Conservation (phyloP, 2,888 invertebrate species). For the Eristalis pertinax region DNA sequence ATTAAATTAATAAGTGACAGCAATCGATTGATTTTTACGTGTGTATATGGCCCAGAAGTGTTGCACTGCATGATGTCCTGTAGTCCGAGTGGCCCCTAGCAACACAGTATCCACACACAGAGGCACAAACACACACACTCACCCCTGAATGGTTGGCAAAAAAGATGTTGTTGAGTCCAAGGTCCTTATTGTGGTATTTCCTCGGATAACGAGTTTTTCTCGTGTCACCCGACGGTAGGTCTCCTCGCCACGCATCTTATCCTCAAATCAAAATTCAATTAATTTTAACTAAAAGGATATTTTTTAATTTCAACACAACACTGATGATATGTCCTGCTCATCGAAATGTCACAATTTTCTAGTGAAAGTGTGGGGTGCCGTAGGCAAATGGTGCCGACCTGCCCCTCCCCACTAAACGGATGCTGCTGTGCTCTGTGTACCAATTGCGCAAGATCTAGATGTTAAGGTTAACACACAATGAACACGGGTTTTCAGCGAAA, state of each 20-base stretch:
- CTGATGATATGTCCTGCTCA: background rate
- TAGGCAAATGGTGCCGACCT: background rate
- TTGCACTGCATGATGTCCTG: slow-evolving; percentile 4
- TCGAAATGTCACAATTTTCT: slow-evolving; percentile 33
- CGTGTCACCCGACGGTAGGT: slow-evolving; percentile 81
- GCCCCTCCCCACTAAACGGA: slow-evolving; percentile 15
- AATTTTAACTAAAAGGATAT: slow-evolving; percentile 17
- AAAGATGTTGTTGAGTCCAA: slow-evolving; percentile 81
- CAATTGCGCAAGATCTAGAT: slow-evolving; percentile 63
- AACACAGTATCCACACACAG: background rate
- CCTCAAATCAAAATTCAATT: slow-evolving; percentile 26
- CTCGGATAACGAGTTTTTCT: slow-evolving; percentile 80
- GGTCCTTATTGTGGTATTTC: slow-evolving; percentile 81
- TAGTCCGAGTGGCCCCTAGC: background rate
- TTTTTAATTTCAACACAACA: slow-evolving; percentile 15
- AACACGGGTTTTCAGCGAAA: background rate
- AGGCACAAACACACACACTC: slow-evolving; percentile 75
- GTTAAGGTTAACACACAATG: slow-evolving; percentile 54
- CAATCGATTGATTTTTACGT: background rate
- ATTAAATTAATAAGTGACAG: background rate
- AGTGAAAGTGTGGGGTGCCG: background rate
- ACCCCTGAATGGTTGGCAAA: slow-evolving; percentile 79
- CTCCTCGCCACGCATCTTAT: slow-evolving; percentile 80
- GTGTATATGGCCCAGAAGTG: slow-evolving; percentile 1
- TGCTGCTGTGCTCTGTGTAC: slow-evolving; percentile 64